Percentiles rank a stretch among this genome's conserved stretches.
Conservation (phyloP, 2,888 invertebrate genomes). For the Rotaria socialis region DNA sequence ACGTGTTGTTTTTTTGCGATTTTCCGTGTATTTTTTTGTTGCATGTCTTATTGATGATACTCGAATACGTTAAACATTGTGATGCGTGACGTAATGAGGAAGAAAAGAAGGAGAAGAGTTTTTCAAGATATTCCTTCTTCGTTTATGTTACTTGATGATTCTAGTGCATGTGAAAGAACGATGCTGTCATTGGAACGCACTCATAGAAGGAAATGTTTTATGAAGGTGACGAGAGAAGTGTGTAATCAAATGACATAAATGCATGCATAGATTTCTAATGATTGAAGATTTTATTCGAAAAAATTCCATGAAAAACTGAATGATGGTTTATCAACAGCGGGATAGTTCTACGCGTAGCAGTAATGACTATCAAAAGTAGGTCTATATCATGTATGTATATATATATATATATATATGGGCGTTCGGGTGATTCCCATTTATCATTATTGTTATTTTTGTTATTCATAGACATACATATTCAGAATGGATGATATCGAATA, state of each 20-base stretch:
- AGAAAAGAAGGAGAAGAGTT: background rate
- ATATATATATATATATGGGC: too few species aligned
- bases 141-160: background rate
- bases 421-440: background rate
- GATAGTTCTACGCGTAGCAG: background rate
- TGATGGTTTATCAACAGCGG: background rate
- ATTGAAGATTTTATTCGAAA: background rate
- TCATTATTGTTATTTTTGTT: background rate
- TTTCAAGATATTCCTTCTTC: constrained; percentile 3
- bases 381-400: background rate
- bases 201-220: background rate
- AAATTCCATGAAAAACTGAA: background rate
- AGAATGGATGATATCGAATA: background rate
- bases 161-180: background rate
- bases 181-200: background rate
- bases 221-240: background rate
- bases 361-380: constrained; percentile 19
- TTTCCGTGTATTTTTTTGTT: background rate
- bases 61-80: background rate
- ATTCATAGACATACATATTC: background rate
- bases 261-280: background rate
- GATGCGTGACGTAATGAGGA: background rate
- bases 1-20: background rate
- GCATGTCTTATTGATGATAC: background rate
- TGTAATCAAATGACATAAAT: background rate